Evolutionary conservation across 1,140 invertebrate species (phyloP).

Genomic region (Drosophila sechellia): DNA sequence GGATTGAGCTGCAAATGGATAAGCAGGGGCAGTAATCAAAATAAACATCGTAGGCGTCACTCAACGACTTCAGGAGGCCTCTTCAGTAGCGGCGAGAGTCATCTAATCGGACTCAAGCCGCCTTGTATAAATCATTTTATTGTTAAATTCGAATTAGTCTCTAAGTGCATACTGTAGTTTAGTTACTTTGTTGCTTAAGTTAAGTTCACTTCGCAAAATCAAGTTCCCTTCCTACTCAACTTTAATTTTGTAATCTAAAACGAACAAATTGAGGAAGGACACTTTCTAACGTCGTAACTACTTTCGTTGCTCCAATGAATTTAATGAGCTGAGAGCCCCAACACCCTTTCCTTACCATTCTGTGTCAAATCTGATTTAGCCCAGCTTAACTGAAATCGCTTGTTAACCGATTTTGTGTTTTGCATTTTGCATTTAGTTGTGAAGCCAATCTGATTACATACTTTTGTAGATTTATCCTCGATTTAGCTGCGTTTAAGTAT

Average conservation of each 20-base stretch:
- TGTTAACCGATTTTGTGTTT: constrained; percentile 19
- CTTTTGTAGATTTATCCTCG: constrained; percentile 19
- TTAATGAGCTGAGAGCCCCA: constrained; percentile 54
- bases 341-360: constrained; percentile 7
- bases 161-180: constrained; percentile 65
- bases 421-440: constrained; percentile 38
- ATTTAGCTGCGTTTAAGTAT: constrained; percentile 61
- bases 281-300: constrained; percentile 1
- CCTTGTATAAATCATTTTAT: constrained; percentile 78
- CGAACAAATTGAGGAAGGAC: constrained; percentile 20
- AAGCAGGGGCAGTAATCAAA: constrained; percentile 33
- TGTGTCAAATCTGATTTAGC: constrained; percentile 44
- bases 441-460: constrained; percentile 17
- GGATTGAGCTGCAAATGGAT: constrained; percentile 1
- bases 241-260: constrained; percentile 14
- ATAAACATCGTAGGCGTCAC: background rate
- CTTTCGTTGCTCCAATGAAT: constrained; percentile 55
- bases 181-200: constrained; percentile 70
- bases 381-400: constrained; percentile 15
- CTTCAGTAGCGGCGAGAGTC: constrained; percentile 32
- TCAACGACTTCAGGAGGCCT: constrained; percentile 21
- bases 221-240: constrained; percentile 4
- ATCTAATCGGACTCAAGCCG: constrained; percentile 19
- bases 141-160: constrained; percentile 67
- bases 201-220: constrained; percentile 25